These are phyloP conservation scores for Bicyclus anynana DNA, from an alignment of 1,140 invertebrate species.

Conservation along the genomic window DNA sequence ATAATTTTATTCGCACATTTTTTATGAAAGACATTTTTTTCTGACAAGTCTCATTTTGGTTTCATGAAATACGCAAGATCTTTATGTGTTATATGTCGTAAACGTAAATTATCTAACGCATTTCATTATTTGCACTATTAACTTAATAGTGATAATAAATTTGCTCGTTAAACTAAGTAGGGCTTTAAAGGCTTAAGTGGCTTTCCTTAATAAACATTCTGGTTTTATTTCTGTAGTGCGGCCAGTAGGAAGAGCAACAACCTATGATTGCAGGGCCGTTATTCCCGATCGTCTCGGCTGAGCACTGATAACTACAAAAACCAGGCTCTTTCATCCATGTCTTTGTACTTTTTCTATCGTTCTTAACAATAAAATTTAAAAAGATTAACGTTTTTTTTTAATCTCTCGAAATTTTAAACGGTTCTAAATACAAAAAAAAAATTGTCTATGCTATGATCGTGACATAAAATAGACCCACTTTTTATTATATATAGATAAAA, in stretches of 20 bases:
- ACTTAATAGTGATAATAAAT: neutral
- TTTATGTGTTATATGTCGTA: no score
- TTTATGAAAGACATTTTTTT: no score
- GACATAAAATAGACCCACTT: neutral
- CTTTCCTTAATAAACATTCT: slow-evolving; percentile 46
- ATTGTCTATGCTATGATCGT: neutral
- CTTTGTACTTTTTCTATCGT: slow-evolving; percentile 11
- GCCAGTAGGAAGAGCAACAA: slow-evolving; percentile 70
- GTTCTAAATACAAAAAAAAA: neutral
- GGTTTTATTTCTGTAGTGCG: slow-evolving; percentile 48
- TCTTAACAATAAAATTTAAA: slow-evolving; percentile 1
- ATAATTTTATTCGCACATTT: neutral
- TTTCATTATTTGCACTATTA: neutral
- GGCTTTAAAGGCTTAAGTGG: slow-evolving; percentile 18
- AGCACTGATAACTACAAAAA: slow-evolving; percentile 52
- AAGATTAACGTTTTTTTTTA: neutral
- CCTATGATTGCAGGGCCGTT: slow-evolving; percentile 75
- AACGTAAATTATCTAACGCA: neutral
- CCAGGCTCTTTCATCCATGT: slow-evolving; percentile 28
- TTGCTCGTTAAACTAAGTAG: slow-evolving; percentile 7
- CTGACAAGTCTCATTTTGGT: no score
- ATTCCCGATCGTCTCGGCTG: slow-evolving; percentile 57
- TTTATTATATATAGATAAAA: neutral
- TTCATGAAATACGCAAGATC: no score
- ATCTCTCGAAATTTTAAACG: neutral